phyloP scores from a whole-genome alignment of 2,113 vertebrate species.

The Damaliscus lunatus region DNA sequence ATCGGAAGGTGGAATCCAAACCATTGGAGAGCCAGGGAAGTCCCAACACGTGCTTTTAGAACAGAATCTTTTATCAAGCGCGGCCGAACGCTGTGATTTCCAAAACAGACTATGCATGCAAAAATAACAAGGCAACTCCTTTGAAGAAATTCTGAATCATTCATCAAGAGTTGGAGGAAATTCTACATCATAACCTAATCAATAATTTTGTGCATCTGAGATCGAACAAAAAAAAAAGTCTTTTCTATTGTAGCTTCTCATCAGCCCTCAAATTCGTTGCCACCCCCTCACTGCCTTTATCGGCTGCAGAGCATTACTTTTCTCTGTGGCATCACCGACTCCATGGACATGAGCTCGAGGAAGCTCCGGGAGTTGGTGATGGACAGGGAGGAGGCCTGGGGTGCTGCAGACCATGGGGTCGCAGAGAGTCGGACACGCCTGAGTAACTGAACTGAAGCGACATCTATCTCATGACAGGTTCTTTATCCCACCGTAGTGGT shows the following conservation, averaged over 20 bases:
- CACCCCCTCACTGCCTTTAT: accelerated
- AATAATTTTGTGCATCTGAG: not conserved
- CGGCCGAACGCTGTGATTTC: no score
- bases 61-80: not conserved
- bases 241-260: not conserved
- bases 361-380: not conserved
- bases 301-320: not conserved
- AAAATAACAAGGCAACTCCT: not conserved
- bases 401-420: not conserved
- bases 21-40: not conserved
- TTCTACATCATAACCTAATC: accelerated
- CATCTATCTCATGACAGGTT: not conserved
- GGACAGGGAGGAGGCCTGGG: not conserved
- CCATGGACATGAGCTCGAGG: not conserved
- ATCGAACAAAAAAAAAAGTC: not conserved
- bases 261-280: accelerated
- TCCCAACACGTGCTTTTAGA: not conserved
- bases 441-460: not conserved
- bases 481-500: accelerated
- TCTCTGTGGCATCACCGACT: not conserved
- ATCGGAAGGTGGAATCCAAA: not conserved
- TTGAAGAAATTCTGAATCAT: not conserved
- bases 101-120: accelerated
- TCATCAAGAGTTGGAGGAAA: not conserved
- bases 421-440: accelerated